phyloP scores from a whole-genome alignment of 2,113 vertebrate genomes.

The Catharus minimus region DNA sequence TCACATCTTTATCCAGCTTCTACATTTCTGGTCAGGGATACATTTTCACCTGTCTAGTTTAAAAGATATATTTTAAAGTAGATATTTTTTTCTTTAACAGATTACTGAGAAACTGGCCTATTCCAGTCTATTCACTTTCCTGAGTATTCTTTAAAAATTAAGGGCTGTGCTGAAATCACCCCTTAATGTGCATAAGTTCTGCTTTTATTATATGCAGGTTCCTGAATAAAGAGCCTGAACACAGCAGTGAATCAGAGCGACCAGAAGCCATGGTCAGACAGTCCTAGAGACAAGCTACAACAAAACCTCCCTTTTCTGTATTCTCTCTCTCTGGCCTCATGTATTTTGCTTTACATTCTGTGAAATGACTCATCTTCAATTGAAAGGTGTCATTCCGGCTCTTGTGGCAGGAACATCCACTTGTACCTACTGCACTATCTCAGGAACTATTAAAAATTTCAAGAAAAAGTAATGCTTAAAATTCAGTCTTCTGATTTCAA shows the following conservation, averaged over 20 bases:
- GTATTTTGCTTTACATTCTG: background rate
- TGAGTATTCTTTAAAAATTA: constrained; percentile 22
- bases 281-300: background rate
- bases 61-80: background rate
- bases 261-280: background rate
- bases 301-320: background rate
- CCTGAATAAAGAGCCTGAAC: background rate
- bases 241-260: background rate
- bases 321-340: background rate
- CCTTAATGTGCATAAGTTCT: background rate
- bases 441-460: background rate
- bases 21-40: background rate
- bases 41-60: background rate
- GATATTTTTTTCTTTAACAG: background rate
- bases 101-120: background rate
- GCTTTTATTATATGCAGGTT: background rate
- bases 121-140: background rate
- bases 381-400: background rate
- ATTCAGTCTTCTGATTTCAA: background rate
- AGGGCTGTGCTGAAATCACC: background rate
- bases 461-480: background rate
- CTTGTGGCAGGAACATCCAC: background rate
- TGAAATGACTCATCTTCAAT: background rate
- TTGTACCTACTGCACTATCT: background rate
- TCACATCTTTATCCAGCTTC: background rate